Evolutionary conservation across 2,888 invertebrate genomes (phyloP), one percentile per base, ranked within the genome.

Genomic region (Phoronis australis): DNA sequence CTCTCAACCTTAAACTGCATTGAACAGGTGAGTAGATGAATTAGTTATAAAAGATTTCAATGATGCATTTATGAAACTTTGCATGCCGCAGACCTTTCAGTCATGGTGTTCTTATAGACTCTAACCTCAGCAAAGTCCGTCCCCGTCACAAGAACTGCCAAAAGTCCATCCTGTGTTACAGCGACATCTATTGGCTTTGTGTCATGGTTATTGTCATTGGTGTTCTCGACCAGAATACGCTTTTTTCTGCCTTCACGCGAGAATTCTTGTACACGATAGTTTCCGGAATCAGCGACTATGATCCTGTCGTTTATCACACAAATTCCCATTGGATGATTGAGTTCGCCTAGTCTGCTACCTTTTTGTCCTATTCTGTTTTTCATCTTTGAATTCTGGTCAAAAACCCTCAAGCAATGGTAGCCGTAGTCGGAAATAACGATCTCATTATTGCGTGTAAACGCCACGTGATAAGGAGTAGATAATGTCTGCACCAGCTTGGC

Each of bases 281-380:
- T 71, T 9, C 64, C 64, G 15, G 60, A 57, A 53, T 73, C 73
- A 3, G 71, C 71, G 4, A 73, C 63, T 18, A 71, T 56, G 31
- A 73, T 65, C 38, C 69, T 71, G 45, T 64, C 60, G 2, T 47
- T 44, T 43, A 71, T 70, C 1, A 60, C 56, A 37, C 68, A 64
- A 1, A 73, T 48, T 9, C 73, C 73, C 45, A 65, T 55, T 2
- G 73, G 73, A 6, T 55, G 52, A 6, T 54, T 51, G 15, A 73
- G 56, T 42, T 66, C 55, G 2, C 65, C 67, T 45, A 54, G 57
- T 3, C 45, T 35, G 4, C 46, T 47, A 4, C 69, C 69, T 15
- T 51, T 48, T 2, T 47, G 42, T 1, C 69, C 70, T 50, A 71
- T 63, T 6, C 56, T 56, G 4, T 54, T 45, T 51, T 65, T 68